Evolutionary conservation across 2,797 vertebrate genomes (phyloP).

Genomic region (Onychomys leucogaster): DNA sequence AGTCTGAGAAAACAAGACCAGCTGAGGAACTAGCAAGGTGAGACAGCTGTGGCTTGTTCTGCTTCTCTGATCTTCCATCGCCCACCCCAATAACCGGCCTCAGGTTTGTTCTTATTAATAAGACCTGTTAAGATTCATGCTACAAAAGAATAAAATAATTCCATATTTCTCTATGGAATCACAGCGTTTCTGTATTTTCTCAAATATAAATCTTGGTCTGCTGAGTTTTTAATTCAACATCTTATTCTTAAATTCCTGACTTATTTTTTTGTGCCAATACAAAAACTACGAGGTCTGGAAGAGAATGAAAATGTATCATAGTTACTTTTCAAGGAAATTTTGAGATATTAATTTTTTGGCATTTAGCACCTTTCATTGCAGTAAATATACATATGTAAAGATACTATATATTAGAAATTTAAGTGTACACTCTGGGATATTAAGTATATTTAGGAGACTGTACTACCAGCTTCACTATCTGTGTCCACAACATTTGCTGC

Average conservation of each 20-base stretch:
- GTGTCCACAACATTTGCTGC: neutral
- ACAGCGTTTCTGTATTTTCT: neutral
- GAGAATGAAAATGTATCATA: neutral
- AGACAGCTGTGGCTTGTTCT: too few relatives aligned
- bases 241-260: neutral
- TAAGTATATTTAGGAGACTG: neutral
- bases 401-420: neutral
- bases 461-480: neutral
- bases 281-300: neutral
- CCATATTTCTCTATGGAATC: neutral
- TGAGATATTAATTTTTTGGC: neutral
- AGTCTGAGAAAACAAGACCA: too few relatives aligned
- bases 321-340: neutral
- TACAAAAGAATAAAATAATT: neutral
- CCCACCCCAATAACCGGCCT: too few relatives aligned
- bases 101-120: too few relatives aligned
- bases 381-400: neutral
- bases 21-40: too few relatives aligned
- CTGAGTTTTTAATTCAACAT: neutral
- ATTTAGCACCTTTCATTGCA: neutral
- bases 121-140: too few relatives aligned
- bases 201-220: neutral
- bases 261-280: conserved; percentile 25
- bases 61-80: too few relatives aligned
- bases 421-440: neutral